These are phyloP conservation scores for Microtus agrestis DNA, from an alignment of 2,797 vertebrate genomes.

Conservation along the genomic window DNA sequence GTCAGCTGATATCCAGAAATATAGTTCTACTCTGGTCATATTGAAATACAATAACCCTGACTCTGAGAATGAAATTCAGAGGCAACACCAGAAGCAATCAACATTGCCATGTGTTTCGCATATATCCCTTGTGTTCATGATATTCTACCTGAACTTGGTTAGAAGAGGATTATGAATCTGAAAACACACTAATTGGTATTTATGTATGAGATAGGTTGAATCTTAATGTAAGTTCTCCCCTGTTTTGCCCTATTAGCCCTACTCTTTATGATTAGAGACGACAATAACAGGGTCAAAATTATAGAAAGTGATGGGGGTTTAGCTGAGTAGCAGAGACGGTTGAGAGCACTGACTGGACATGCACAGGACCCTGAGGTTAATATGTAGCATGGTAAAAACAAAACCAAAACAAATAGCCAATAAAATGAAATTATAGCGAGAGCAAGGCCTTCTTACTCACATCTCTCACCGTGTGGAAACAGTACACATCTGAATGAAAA, in stretches of 20 bases:
- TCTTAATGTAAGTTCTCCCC: neutral
- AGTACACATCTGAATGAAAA: neutral
- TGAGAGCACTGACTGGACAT: neutral
- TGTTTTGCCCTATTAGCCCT: neutral
- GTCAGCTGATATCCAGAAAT: neutral
- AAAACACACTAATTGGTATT: neutral
- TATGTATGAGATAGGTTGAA: neutral
- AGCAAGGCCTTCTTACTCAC: neutral
- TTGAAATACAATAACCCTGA: neutral
- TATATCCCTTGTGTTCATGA: neutral
- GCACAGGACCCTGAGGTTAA: neutral
- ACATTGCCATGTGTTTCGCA: neutral
- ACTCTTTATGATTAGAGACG: neutral
- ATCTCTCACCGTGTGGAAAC: neutral
- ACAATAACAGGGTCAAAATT: neutral
- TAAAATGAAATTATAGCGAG: neutral
- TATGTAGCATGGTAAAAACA: neutral
- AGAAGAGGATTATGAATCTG: neutral
- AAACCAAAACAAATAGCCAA: neutral
- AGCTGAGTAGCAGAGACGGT: neutral
- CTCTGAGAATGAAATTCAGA: slow-evolving; percentile 22
- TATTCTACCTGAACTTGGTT: neutral
- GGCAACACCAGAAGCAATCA: neutral
- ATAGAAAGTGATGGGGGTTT: neutral
- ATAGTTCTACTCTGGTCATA: neutral